These are phyloP conservation scores for Malurus cyaneus DNA, from an alignment of 2,113 vertebrate species.

Conservation along the genomic window DNA sequence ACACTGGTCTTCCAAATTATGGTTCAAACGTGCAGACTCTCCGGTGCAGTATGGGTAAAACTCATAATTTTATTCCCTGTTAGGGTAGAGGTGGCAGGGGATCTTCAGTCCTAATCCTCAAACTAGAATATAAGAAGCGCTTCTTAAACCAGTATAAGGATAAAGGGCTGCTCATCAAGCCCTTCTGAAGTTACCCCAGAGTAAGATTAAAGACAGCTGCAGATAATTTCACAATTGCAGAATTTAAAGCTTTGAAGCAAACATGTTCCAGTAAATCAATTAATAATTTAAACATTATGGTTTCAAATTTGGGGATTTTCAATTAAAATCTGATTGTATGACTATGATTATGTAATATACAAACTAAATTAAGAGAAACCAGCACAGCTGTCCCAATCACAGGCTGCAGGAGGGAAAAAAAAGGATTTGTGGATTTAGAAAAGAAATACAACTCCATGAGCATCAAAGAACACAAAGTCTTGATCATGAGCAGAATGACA, in stretches of 20 bases:
- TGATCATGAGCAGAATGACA: not conserved
- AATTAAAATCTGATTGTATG: not conserved
- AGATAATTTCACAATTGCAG: constrained; percentile 18
- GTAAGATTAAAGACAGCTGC: constrained; percentile 29
- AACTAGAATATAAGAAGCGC: not conserved
- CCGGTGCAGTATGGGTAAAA: not conserved
- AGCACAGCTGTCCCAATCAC: not conserved
- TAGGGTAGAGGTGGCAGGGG: not conserved
- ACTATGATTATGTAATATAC: not conserved
- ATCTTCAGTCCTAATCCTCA: constrained; percentile 28
- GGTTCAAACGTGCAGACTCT: not conserved
- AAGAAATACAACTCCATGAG: not conserved
- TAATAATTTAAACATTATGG: not conserved
- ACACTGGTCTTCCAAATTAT: not conserved
- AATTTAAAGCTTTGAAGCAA: not conserved
- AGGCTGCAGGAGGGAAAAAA: not conserved
- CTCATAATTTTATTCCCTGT: not conserved
- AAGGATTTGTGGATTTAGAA: not conserved
- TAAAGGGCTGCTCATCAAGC: constrained; percentile 33
- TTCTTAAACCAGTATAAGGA: constrained; percentile 29
- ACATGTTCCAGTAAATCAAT: not conserved
- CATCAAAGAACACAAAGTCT: not conserved
- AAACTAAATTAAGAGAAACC: not conserved
- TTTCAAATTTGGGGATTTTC: not conserved
- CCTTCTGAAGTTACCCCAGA: not conserved